Base-by-base conservation (phyloP, 2,888 invertebrate species). In the Mesorhabditis belari region DNA sequence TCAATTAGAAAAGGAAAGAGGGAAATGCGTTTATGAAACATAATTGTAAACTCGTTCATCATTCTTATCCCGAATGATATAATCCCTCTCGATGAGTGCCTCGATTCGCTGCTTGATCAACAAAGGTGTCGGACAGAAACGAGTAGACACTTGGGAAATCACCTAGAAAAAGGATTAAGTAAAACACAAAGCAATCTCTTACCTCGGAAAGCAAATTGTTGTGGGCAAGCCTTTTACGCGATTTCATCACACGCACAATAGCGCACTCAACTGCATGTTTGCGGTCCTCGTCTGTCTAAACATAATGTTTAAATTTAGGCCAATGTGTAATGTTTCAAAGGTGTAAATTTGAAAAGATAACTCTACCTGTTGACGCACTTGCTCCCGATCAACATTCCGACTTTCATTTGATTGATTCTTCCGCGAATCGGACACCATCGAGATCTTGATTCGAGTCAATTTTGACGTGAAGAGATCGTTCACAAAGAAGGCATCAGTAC, bases 251-350 rank as follows among this genome's bases (percentile, higher is more conserved):
- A 81, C 94, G 87, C 69, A 98, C 96, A 81, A 98, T 94, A 68
- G 96, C 96, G 56, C 96, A 96, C 85, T 98, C 98, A 75, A 98
- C 96, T 86, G 96, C 96, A 83, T 96, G 95, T 83, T 96, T 96
- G 75, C 96, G 87, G 84, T 98, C 96, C 83, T 98, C 96, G n/a
- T n/a, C n/a, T n/a, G n/a, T n/a, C n/a, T n/a, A n/a, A n/a, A n/a
- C n/a, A n/a, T n/a, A n/a, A n/a, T n/a, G n/a, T n/a, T n/a, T n/a
- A n/a, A n/a, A n/a, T n/a, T n/a, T n/a, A n/a, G n/a, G n/a, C n/a
- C n/a, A n/a, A n/a, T n/a, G n/a, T n/a, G n/a, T n/a, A n/a, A n/a
- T n/a, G n/a, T n/a, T n/a, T n/a, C n/a, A n/a, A n/a, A n/a, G n/a
- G n/a, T n/a, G n/a, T n/a, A n/a, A n/a, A n/a, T n/a, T n/a, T n/a